Base-by-base conservation (phyloP, 1,140 invertebrate species). In the Varroa destructor region DNA sequence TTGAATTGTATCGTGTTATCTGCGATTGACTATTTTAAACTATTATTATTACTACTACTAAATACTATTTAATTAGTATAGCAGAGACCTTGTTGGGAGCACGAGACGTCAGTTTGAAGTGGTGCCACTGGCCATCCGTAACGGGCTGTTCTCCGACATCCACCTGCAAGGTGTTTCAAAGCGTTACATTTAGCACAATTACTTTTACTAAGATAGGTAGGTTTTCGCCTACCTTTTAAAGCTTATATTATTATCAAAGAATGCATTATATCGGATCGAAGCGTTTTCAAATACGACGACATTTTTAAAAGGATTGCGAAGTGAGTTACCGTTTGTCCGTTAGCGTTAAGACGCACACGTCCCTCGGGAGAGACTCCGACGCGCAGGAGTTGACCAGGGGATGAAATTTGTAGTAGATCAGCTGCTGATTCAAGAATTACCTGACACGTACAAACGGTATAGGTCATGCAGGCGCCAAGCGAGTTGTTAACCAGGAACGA, bases 121-220 rank as follows among this genome's bases (percentile, higher is more conserved):
- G 61, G 70, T 80, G 79, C 79, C 79, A 80, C 36, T 73, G 43
- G 37, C 79, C 78, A 74, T 79, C 76, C 40, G 79, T 73, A 36
- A 72, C 55, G 36, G 25, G 55, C 0, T 4, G n/a, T n/a, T 58
- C 37, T 40, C 43, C 43, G 25, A 71, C 72, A 42, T 40, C 10
- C 12, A 67, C 46, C 61, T 67, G 36, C 2, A 37, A 37, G 36
- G 36, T 5, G 46, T 51, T 51, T 51, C 61, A 67, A 36, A 67
- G 46, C 40, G 46, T n/a, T 67, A 14, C n/a, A 37, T 67, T 67
- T 10, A n/a, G 10, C 55, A 56, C 55, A 10, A 25, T 25, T 25
- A 25, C 4, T 51, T 51, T 5, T 51, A 51, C 8, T 51, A 8
- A 51, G 46, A 51, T 51, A 51, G 46, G 46, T 51, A 5, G 46